Evolutionary conservation across 2,113 vertebrate species (phyloP).

Genomic region (Piaya cayana): DNA sequence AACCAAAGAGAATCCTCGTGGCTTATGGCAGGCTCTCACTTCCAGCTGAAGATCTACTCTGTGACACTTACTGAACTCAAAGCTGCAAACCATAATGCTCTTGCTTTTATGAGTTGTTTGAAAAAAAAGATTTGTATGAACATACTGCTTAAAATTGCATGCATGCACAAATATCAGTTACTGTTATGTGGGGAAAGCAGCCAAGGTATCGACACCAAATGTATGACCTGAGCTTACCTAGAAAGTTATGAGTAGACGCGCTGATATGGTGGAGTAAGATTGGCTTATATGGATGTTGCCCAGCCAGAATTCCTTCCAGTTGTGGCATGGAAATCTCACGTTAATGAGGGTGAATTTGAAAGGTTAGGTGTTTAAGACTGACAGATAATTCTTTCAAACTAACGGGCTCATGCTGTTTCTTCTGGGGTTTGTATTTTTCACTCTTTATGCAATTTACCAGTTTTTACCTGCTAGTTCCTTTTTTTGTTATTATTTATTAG

Average conservation of each 20-base stretch:
- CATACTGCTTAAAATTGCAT: not conserved
- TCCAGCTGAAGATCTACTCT: not conserved
- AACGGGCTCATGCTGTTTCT: not conserved
- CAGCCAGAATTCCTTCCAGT: not conserved
- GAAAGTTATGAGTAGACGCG: not conserved
- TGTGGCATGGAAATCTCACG: not conserved
- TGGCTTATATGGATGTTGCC: not conserved
- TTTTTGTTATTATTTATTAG: not conserved
- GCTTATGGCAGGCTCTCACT: not conserved
- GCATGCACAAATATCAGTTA: fast-evolving
- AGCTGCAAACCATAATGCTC: not conserved
- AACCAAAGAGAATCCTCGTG: not conserved
- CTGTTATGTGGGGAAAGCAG: not conserved
- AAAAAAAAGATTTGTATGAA: not conserved
- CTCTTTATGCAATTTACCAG: not conserved
- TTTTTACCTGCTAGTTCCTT: not conserved
- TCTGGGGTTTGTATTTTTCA: not conserved
- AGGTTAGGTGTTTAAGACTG: not conserved
- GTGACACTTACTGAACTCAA: not conserved
- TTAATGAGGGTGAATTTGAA: not conserved
- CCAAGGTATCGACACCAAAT: not conserved
- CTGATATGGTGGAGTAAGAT: not conserved
- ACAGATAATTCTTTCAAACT: not conserved
- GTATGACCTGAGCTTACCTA: not conserved
- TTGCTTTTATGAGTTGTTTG: not conserved